Evolutionary conservation across 2,888 invertebrate species (phyloP), one percentile per base, ranked within the genome.

Genomic region (Apotomis betuletana): DNA sequence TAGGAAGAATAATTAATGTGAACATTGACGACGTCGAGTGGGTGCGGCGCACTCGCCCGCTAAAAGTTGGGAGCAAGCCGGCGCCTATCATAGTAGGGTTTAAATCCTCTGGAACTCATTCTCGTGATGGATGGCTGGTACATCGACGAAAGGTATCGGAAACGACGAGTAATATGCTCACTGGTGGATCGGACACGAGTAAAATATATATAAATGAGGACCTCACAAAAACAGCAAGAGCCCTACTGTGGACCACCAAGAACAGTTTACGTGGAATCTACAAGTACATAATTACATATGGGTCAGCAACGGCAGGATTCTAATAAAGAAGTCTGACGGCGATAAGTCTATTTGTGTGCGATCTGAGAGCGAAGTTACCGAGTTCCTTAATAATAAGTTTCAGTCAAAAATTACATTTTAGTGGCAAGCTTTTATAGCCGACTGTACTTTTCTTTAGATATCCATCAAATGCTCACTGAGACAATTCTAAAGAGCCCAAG

Each of bases 241-340:
- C 44, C 13, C 59, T 59, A 13, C n/a, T 59, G 13, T 59, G 59
- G 59, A 59, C 41, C 59, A 13, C 13, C 3, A 59, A 59, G 44
- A 41, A 59, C 13, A n/a, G 13, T 5, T n/a, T 59, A 44, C 44
- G 13, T 13, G 59, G 59, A 13, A 13, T 44, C 44, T 59, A 13
- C 13, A 59, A 59, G 44, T 59, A 52, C 13, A n/a, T n/a, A n/a
- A n/a, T n/a, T n/a, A n/a, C n/a, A 51, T 38, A 12, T 63, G 52
- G 62, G 62, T 63, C n/a, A n/a, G 5, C 6, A 52, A 63, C 38
- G 52, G 62, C 5, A 63, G 52, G 13, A 63, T 63, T 38, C 38
- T 63, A 13, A 52, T 63, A 38, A 63, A 52, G 63, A 54, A 54
- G 38, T 2, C 38, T 1, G 52, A 63, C 52, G 63, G 38, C 12